These are phyloP conservation scores for Eptatretus atami DNA, from an alignment of 2,797 vertebrate species.

Conservation along the genomic window DNA sequence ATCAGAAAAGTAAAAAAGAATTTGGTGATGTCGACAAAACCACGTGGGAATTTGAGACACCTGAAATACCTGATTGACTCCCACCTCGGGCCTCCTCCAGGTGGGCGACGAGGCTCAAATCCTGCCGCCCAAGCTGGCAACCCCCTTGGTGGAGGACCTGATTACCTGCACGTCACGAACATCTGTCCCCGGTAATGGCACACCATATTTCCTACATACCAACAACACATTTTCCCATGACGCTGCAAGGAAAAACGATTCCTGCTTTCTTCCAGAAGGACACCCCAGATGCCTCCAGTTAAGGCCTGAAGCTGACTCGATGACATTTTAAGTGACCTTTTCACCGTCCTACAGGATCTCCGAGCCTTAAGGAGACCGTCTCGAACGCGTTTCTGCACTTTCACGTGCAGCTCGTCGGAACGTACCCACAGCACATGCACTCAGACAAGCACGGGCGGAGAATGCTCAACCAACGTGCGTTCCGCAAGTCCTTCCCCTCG, in stretches of 20 bases:
- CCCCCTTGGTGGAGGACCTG: slow-evolving; percentile 30
- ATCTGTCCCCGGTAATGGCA: too few relatives aligned
- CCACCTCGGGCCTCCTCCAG: slow-evolving; percentile 15
- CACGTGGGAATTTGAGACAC: too few relatives aligned
- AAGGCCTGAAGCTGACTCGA: background rate
- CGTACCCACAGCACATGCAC: slow-evolving; percentile 30
- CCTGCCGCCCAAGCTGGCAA: slow-evolving; percentile 39
- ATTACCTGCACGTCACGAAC: too few relatives aligned
- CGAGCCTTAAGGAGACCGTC: slow-evolving; percentile 40
- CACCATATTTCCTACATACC: too few relatives aligned
- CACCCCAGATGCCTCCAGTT: background rate
- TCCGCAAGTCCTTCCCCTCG: slow-evolving; percentile 31
- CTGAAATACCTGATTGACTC: too few relatives aligned
- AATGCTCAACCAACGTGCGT: slow-evolving; percentile 37
- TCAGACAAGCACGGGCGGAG: slow-evolving; percentile 9
- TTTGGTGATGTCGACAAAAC: too few relatives aligned
- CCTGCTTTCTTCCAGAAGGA: background rate
- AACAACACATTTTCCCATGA: too few relatives aligned
- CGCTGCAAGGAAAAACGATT: background rate
- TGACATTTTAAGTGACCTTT: slow-evolving; percentile 6
- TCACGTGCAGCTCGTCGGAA: slow-evolving; percentile 45
- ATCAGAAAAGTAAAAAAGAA: too few relatives aligned
- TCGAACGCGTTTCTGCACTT: slow-evolving; percentile 51
- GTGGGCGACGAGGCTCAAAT: slow-evolving; percentile 43
- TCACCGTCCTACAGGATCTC: slow-evolving; percentile 17